Evolutionary conservation across 2,888 invertebrate genomes (phyloP), one percentile per base, ranked within the genome.

Genomic region (Hipparchia sbordonii): DNA sequence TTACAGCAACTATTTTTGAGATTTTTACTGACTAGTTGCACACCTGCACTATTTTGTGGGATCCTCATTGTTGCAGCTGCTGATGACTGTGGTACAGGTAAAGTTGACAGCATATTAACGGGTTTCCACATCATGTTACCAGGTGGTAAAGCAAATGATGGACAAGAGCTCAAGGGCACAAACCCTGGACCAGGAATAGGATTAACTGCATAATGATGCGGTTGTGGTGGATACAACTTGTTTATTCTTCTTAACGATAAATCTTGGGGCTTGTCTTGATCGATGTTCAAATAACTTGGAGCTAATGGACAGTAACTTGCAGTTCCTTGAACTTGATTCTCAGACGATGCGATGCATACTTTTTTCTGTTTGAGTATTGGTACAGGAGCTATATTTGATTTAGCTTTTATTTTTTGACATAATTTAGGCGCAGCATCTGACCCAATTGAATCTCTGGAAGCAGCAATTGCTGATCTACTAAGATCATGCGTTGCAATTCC

Each of bases 71-170:
- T 48, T 1, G 75, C 62, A 3, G 77, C 59, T 7, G 77, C 59
- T 7, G 82, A 66, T 56, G 77, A 54, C 6, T 82, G 63, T 59
- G 81, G 46, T 45, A 75, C 79, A n/a, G 83, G 63, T 45, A 73
- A 10, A 10, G 77, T 65, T 54, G 84, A 70, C 72, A 84, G 75
- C 10, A 85, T 63, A 13, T 79, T 85, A 46, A 86, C 68, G 13
- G 88, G 87, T 72, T 88, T 89, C 89, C 88, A 90, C 67, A 89
- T 61, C 33, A 87, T 76, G 61, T 85, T 85, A 52, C 82, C 84
- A 9, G 85, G 72, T 1, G 86, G 85, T 33, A 85, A 61, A 9
- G 72, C n/a, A 52, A 71, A n/a, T 7, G 48, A 5, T 52, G 66
- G 76, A 71, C 84, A 85, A 61, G 82, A 79, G 8, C 84, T 81